A percentile compares a stretch with the other conserved stretches of the same genome.
These are phyloP conservation scores for Palythoa grandiflora DNA, from an alignment of 92 coral and sea anemone species.

Conservation along the genomic window DNA sequence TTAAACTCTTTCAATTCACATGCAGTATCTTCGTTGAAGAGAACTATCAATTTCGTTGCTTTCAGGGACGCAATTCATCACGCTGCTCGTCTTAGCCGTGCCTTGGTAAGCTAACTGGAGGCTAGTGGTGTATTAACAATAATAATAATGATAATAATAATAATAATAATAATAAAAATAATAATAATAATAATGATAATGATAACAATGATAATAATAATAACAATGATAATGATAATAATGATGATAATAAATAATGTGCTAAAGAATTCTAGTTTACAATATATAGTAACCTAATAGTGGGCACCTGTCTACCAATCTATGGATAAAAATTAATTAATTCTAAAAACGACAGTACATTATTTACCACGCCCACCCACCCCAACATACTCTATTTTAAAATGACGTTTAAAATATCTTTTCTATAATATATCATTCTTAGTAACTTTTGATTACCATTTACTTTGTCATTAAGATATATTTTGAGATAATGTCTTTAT, in stretches of 20 bases:
- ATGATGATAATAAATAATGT: neutral
- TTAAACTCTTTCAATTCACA: slow-evolving; percentile 78
- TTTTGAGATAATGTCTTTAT: no score
- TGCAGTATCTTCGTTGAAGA: slow-evolving; percentile 53
- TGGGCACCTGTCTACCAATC: no score
- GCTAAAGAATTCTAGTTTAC: no score
- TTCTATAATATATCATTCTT: no score
- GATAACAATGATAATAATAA: neutral
- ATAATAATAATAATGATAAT: neutral
- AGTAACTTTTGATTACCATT: no score
- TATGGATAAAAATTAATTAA: no score
- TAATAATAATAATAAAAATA: neutral
- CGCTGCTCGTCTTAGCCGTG: slow-evolving; percentile 92
- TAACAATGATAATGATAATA: neutral
- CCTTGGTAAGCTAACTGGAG: slow-evolving; percentile 71
- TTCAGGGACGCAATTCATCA: slow-evolving; percentile 91
- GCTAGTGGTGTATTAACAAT: neutral
- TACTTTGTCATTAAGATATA: no score
- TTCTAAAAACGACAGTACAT: no score
- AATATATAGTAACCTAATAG: no score
- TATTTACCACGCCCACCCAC: no score
- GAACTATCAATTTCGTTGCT: slow-evolving; percentile 77
- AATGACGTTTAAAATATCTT: no score
- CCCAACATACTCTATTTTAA: no score
- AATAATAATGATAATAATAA: neutral